phyloP scores from a whole-genome alignment of 2,888 invertebrate genomes.

The Hypomecis atomaria region DNA sequence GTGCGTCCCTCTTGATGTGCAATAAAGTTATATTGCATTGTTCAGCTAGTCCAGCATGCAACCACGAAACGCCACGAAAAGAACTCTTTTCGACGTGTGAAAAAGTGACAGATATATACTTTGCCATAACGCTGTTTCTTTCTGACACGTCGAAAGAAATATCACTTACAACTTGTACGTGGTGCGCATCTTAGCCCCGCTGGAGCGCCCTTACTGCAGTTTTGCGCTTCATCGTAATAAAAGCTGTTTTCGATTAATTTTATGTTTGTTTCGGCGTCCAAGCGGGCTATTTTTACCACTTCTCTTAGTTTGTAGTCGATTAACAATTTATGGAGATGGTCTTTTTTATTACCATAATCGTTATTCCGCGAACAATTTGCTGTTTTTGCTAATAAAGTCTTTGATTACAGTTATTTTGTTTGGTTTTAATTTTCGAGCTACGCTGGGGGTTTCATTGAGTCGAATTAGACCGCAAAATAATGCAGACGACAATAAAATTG shows the following conservation, averaged over 20 bases:
- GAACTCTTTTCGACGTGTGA: too few relatives aligned
- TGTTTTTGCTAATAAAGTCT: conserved; percentile 15
- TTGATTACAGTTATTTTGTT: conserved; percentile 9
- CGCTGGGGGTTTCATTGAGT: not conserved
- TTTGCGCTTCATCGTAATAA: conserved; percentile 17
- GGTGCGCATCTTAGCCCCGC: too few relatives aligned
- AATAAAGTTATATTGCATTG: not conserved
- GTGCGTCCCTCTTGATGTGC: too few relatives aligned
- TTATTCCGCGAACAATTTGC: conserved; percentile 17
- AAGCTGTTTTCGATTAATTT: conserved; percentile 44
- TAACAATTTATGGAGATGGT: conserved; percentile 29
- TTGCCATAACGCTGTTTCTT: too few relatives aligned
- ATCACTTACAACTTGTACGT: too few relatives aligned
- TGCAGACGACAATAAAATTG: too few relatives aligned
- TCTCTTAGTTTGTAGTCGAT: conserved; percentile 31
- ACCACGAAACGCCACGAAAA: too few relatives aligned
- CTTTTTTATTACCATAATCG: conserved; percentile 21
- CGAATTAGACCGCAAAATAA: too few relatives aligned
- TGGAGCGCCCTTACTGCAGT: conserved; percentile 14
- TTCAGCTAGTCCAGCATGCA: too few relatives aligned
- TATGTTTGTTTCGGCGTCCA: conserved; percentile 36
- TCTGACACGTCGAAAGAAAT: too few relatives aligned
- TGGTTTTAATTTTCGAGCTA: not conserved
- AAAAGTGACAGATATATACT: too few relatives aligned
- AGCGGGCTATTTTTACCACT: conserved; percentile 30